A percentile compares a stretch with the other conserved stretches of the same genome.
Evolutionary conservation across 2,113 vertebrate genomes (phyloP).

Genomic region (Oryctolagus cuniculus): mOryCun1.1 NC_091432.1:147222501-147223000

Average conservation of each 20-base stretch:
- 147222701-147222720: background rate
- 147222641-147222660: background rate
- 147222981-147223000: background rate
- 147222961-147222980: background rate
- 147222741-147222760: background rate
- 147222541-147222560: slow-evolving; percentile 18
- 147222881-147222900: background rate
- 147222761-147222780: background rate
- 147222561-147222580: background rate
- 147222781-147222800: background rate
- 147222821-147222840: background rate
- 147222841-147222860: background rate
- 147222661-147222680: background rate
- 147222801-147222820: background rate
- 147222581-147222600: background rate
- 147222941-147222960: background rate
- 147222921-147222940: background rate
- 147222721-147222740: slow-evolving; percentile 1
- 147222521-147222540: background rate
- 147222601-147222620: background rate
- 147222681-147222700: background rate
- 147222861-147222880: background rate
- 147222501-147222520: slow-evolving; percentile 1
- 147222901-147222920: background rate
- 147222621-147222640: background rate